Conservation (phyloP, 1,140 invertebrate species). For the Acromyrmex charruanus region DNA sequence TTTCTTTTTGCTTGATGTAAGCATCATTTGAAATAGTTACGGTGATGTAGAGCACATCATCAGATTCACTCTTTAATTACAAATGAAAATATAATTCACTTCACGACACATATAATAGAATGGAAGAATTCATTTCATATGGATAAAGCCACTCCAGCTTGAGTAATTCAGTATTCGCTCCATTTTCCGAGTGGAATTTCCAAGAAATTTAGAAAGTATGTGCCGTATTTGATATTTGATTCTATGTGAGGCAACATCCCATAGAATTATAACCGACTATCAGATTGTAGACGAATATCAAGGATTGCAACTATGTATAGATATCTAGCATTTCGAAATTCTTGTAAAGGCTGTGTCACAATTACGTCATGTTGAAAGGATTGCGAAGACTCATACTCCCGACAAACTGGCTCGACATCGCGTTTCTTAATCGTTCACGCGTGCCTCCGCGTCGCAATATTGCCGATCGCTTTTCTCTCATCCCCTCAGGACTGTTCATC, state of each 20-base stretch:
- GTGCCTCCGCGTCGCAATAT: constrained; percentile 48
- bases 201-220: no score
- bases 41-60: no score
- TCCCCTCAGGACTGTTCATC: not conserved
- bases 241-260: not conserved
- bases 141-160: no score
- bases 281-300: no score
- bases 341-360: not conserved
- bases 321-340: not conserved
- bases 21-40: no score
- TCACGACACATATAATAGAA: no score
- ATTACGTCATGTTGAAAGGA: not conserved
- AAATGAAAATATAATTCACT: no score
- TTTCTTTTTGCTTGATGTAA: no score
- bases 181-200: no score
- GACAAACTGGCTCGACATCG: not conserved
- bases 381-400: not conserved
- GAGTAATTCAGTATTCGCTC: no score
- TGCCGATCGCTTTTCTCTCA: not conserved
- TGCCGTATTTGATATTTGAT: not conserved
- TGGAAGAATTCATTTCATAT: no score
- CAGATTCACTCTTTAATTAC: no score
- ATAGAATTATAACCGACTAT: not conserved
- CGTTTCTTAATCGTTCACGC: constrained; percentile 54
- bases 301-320: not conserved